phyloP scores from a whole-genome alignment of 2,797 vertebrate genomes.

The Sebastes diaconus region DNA sequence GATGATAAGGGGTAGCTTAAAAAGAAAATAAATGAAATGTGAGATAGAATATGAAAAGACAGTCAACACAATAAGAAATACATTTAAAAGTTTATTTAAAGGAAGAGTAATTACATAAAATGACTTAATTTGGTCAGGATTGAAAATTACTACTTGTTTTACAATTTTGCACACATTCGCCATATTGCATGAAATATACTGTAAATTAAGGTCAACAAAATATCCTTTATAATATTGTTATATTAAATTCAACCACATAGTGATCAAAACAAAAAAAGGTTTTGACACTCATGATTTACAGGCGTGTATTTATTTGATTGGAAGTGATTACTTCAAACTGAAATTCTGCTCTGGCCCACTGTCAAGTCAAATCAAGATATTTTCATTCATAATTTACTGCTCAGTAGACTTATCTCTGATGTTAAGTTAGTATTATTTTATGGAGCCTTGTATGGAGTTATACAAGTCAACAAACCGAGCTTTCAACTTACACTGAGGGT shows the following conservation, averaged over 20 bases:
- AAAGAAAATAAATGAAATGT: neutral
- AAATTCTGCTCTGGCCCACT: neutral
- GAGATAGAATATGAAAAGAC: neutral
- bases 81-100: neutral
- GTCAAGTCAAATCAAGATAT: neutral
- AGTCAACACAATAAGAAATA: neutral
- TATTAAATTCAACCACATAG: neutral
- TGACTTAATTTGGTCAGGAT: neutral
- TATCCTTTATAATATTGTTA: too few species aligned
- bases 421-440: accelerated
- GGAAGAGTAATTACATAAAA: neutral
- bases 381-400: neutral
- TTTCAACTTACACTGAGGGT: neutral
- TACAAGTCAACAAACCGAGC: neutral
- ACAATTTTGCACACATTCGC: neutral
- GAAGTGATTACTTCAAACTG: neutral
- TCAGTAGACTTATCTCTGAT: neutral
- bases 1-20: neutral
- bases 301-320: neutral
- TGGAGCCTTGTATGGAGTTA: neutral
- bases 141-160: neutral
- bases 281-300: neutral
- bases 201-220: neutral
- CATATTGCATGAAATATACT: neutral
- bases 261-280: neutral